Evolutionary conservation across 2,113 vertebrate genomes (phyloP), one percentile per base, ranked within the genome.

Genomic region (Pelodiscus sinensis): DNA sequence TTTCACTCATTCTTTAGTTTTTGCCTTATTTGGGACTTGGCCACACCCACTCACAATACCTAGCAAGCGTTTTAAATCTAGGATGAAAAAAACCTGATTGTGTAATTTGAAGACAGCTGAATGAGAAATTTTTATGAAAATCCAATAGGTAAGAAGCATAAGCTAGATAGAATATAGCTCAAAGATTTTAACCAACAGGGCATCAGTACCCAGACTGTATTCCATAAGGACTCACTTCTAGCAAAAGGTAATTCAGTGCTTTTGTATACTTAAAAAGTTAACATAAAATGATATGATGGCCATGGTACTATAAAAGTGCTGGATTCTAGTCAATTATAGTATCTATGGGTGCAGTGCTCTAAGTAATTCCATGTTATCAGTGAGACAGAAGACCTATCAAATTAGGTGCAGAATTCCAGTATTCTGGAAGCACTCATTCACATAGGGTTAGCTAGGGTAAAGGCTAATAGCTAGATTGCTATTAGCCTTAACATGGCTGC

Each of bases 41-140:
- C 78, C 85, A 38, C 3, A 75, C 6, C 25, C 79, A 0, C 12
- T 38, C 25, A 50, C 38, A 50, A 50, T 77, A 50, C 55, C 21
- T 18, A 35, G 68, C 25, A 91, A 51, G 6, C 60, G 79, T 88
- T 54, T 60, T 85, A n/a, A 84, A n/a, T 83, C 62, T 21, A 88
- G 29, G 82, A 86, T 79, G 51, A 71, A 83, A 90, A 79, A 92
- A 15, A 38, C 44, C 44, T 44, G n/a, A 12, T 27, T 81, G 58
- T 55, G 62, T 68, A 68, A 68, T 92, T 51, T 89, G 77, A 18
- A 75, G 55, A 75, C 54, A 25, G 68, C 51, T 16, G 75, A 88
- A 87, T 3, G 35, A n/a, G 65, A 5, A 6, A 2, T 9, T 18
- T 65, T 0, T 25, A 22, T 81, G 54, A 54, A 54, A 0, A 71